Evolutionary conservation across 2,113 vertebrate species (phyloP).

Genomic region (Neoarius graeffei): DNA sequence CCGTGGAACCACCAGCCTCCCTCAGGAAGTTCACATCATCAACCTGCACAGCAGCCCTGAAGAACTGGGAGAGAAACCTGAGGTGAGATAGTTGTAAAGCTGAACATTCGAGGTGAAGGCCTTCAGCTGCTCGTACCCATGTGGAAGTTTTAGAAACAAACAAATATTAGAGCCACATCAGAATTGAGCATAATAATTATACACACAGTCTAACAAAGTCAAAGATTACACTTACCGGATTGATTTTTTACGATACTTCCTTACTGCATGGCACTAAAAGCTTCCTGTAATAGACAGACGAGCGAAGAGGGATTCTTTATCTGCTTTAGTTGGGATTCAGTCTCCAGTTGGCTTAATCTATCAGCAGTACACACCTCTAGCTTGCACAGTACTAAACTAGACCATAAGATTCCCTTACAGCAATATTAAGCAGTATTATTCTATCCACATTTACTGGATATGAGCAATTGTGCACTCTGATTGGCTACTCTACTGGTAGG

Average conservation of each 20-base stretch:
- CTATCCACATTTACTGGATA: no score
- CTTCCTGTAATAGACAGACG: neutral
- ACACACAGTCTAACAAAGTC: neutral
- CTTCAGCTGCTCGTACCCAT: neutral
- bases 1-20: constrained; percentile 79
- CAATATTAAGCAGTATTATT: neutral
- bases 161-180: neutral
- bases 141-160: neutral
- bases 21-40: constrained; percentile 90
- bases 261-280: neutral
- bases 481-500: no score
- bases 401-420: neutral
- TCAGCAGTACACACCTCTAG: neutral
- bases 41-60: constrained; percentile 79
- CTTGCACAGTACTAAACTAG: neutral
- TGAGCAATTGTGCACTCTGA: no score
- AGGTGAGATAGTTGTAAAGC: constrained; percentile 71
- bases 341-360: neutral
- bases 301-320: neutral
- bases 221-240: neutral
- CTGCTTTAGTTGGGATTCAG: neutral
- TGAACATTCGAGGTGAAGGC: neutral
- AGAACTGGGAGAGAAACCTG: constrained; percentile 65
- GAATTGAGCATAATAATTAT: neutral
- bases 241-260: neutral